phyloP scores from a whole-genome alignment of 1,140 invertebrate genomes.

The Pseudomyrmex pallidus region DNA sequence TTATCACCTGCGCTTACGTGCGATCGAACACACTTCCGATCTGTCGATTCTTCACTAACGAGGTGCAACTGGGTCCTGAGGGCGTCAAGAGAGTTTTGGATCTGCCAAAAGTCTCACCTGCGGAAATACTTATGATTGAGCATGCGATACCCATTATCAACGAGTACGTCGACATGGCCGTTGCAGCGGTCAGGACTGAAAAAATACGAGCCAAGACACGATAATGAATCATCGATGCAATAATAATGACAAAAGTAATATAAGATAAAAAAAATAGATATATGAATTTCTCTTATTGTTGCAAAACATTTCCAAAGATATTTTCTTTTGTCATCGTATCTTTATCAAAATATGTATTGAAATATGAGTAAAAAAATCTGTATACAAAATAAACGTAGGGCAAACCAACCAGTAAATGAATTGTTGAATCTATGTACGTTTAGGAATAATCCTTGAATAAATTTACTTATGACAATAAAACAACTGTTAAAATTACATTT shows the following conservation, averaged over 20 bases:
- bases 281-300: too few relatives aligned
- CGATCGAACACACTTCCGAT: slow-evolving; percentile 76
- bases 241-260: background rate
- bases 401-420: too few relatives aligned
- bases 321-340: too few relatives aligned
- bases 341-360: too few relatives aligned
- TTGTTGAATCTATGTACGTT: too few relatives aligned
- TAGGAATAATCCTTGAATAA: too few relatives aligned
- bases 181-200: slow-evolving; percentile 1
- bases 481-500: too few relatives aligned
- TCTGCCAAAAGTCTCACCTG: slow-evolving; percentile 74
- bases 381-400: too few relatives aligned
- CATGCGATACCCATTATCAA: slow-evolving; percentile 75
- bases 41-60: slow-evolving; percentile 77
- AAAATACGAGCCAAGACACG: background rate
- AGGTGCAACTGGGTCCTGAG: slow-evolving; percentile 75
- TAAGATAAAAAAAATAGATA: background rate
- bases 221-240: background rate
- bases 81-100: slow-evolving; percentile 75
- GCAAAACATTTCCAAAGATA: too few relatives aligned
- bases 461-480: too few relatives aligned
- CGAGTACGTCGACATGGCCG: slow-evolving; percentile 68
- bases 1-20: slow-evolving; percentile 74
- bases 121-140: slow-evolving; percentile 73
- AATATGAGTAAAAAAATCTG: too few relatives aligned